phyloP scores from a whole-genome alignment of 2,113 vertebrate species.

The Diadophis punctatus region DNA sequence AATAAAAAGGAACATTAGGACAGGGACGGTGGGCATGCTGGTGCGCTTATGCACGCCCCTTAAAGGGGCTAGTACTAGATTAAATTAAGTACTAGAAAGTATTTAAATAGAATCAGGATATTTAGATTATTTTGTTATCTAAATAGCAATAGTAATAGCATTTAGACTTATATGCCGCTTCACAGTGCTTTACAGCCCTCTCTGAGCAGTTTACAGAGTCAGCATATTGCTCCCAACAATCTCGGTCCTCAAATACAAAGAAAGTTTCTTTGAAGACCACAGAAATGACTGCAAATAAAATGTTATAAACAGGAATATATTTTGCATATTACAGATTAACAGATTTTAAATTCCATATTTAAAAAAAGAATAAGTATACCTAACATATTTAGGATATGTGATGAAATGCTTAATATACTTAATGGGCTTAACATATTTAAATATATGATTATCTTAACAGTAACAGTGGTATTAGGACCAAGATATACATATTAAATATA shows the following conservation, averaged over 20 bases:
- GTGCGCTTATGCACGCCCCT: too few relatives aligned
- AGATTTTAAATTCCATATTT: conserved; percentile 2
- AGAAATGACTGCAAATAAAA: neutral
- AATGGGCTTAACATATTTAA: neutral
- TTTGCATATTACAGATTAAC: neutral
- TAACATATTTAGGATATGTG: conserved; percentile 16
- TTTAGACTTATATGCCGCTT: too few relatives aligned
- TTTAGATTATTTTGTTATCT: neutral
- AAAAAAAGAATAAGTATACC: neutral
- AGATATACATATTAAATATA: neutral
- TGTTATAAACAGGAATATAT: neutral
- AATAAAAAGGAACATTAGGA: too few relatives aligned
- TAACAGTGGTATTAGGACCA: neutral
- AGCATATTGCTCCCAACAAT: too few relatives aligned
- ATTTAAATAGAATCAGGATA: neutral
- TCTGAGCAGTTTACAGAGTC: too few relatives aligned
- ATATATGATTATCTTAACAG: conserved; percentile 20
- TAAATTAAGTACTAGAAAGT: neutral
- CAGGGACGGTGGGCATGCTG: too few relatives aligned
- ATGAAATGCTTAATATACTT: conserved; percentile 17
- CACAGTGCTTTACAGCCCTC: too few relatives aligned
- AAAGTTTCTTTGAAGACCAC: neutral
- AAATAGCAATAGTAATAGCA: neutral
- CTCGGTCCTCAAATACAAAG: too few relatives aligned
- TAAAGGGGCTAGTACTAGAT: too few relatives aligned